These are phyloP conservation scores for Parazoanthus atlanticus DNA, from an alignment of 92 coral and sea anemone genomes.

Conservation along the genomic window DNA sequence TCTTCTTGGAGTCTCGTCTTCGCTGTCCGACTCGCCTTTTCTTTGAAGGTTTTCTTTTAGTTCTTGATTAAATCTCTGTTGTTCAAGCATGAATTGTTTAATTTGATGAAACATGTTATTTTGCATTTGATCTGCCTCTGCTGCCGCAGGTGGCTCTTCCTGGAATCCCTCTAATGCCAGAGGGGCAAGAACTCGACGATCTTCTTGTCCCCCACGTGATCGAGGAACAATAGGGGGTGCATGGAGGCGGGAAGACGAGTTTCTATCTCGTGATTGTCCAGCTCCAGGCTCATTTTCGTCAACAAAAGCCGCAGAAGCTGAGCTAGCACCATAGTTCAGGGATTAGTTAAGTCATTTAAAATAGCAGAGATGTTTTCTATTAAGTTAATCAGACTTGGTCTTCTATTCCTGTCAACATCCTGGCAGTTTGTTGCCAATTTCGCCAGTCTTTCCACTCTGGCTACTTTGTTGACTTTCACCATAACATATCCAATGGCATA, in stretches of 20 bases:
- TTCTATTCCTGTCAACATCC: slow-evolving; percentile 20
- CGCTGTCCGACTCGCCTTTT: slow-evolving; percentile 32
- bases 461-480: slow-evolving; percentile 29
- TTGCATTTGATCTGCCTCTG: slow-evolving; percentile 35
- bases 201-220: slow-evolving; percentile 1
- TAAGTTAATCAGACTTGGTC: slow-evolving; percentile 31
- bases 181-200: slow-evolving; percentile 14
- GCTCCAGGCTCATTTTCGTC: slow-evolving; percentile 16
- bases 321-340: slow-evolving; percentile 18
- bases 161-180: slow-evolving; percentile 22
- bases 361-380: slow-evolving; percentile 17
- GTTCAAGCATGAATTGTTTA: slow-evolving; percentile 27
- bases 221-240: slow-evolving; percentile 19
- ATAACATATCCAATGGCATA: slow-evolving; percentile 48
- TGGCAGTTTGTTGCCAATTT: slow-evolving; percentile 29
- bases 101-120: slow-evolving; percentile 24
- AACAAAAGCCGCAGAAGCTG: slow-evolving; percentile 18
- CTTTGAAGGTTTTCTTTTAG: slow-evolving; percentile 20
- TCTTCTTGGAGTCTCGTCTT: slow-evolving; percentile 26
- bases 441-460: slow-evolving; percentile 4
- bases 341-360: slow-evolving; percentile 15
- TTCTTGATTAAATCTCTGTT: slow-evolving; percentile 28
- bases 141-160: slow-evolving; percentile 20
- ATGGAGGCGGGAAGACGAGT: slow-evolving; percentile 7
- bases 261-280: slow-evolving; percentile 20